phyloP scores from a whole-genome alignment of 2,888 invertebrate species.

The Cheilosia vulpina region DNA sequence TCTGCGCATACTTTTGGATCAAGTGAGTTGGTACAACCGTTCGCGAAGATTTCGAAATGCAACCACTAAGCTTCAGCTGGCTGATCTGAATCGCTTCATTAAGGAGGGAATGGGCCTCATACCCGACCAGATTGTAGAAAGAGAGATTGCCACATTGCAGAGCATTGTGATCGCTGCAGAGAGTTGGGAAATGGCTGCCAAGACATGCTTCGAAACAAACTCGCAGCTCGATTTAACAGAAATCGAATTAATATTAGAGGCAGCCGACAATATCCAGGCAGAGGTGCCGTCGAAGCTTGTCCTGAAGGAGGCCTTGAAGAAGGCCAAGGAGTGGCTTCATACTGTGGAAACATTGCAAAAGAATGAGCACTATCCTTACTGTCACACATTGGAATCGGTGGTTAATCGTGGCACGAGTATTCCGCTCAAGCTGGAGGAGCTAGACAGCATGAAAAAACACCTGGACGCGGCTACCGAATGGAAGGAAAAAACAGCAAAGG shows the following conservation, averaged over 20 bases:
- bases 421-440: constrained; percentile 90
- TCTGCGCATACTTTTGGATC: constrained; percentile 88
- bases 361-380: constrained; percentile 93
- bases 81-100: constrained; percentile 85
- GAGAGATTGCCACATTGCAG: constrained; percentile 88
- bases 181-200: constrained; percentile 83
- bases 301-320: constrained; percentile 87
- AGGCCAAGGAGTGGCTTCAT: constrained; percentile 82
- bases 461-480: constrained; percentile 91
- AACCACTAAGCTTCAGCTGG: constrained; percentile 83
- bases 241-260: constrained; percentile 84
- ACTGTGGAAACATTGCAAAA: constrained; percentile 89
- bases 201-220: constrained; percentile 82
- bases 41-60: constrained; percentile 84
- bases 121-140: constrained; percentile 87
- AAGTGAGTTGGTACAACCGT: constrained; percentile 90
- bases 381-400: constrained; percentile 92
- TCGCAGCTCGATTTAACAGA: constrained; percentile 81
- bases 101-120: constrained; percentile 88
- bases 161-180: constrained; percentile 83
- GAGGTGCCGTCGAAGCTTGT: constrained; percentile 91
- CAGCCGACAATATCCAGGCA: constrained; percentile 89
- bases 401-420: constrained; percentile 91
- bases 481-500: constrained; percentile 92
- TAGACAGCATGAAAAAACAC: constrained; percentile 90